Base-by-base conservation (phyloP, 92 coral and sea anemone genomes). In the Phenganax stokvisi region DNA sequence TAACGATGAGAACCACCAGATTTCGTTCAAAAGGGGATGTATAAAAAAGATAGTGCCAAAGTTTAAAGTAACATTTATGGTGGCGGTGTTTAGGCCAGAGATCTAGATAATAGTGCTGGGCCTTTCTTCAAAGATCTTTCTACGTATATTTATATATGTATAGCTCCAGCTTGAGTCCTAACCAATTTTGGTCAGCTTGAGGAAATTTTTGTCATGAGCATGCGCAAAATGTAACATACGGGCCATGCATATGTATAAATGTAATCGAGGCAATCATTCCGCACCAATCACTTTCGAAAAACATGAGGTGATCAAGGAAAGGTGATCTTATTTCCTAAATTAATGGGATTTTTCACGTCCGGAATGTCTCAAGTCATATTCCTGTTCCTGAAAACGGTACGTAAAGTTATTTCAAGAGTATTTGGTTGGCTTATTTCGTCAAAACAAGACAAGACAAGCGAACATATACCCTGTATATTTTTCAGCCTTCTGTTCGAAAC, bases 401-500 rank as follows among this genome's bases (percentile, higher is more conserved):
- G 31, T 66, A 51, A 29, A 13, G 51, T 66, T 66, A 61, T 7
- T 5, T 66, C 51, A 66, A 25, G 72, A 25, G 20, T 61, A 66
- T 16, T 66, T 29, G 51, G 44, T 66, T 25, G 20, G 47, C 11
- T 27, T 74, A 56, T 51, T 56, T 54, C 25, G 58, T 51, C n/a
- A 74, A 56, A 54, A 74, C 56, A 74, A 72, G 63, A 74, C 37
- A 72, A 72, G 54, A 63, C 54, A 74, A 54, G 79, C 79, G 60
- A 74, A 66, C 31, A n/a, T 64, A 20, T 61, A 61, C 47, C 47
- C 5, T 37, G 5, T 37, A 37, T 37, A 37, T 37, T 37, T 37
- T 37, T 37, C 47, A 37, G 47, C 47, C 47, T 2, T 37, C 47
- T 1, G 47, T 37, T 37, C 47, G 47, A 37, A 37, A 37, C 47